phyloP scores from a whole-genome alignment of 2,113 vertebrate genomes.

The Macrotis lagotis region DNA sequence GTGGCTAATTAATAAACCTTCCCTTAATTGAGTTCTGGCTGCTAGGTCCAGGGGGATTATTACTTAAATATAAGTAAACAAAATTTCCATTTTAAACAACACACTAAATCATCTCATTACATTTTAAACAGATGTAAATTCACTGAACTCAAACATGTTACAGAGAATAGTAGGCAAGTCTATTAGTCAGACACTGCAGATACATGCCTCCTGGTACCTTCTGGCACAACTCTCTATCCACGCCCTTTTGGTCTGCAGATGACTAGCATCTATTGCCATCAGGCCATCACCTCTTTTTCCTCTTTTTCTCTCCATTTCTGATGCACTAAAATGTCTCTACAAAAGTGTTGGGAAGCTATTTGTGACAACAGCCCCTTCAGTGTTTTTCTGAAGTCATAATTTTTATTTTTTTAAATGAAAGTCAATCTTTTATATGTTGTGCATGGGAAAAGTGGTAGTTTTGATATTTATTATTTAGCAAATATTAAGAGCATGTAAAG shows the following conservation, averaged over 20 bases:
- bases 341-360: conserved; percentile 17
- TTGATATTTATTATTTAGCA: conserved; percentile 53
- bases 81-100: conserved; percentile 74
- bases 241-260: conserved; percentile 10
- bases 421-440: conserved; percentile 25
- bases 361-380: neutral
- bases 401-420: conserved; percentile 59
- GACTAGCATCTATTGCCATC: neutral
- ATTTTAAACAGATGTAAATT: conserved; percentile 62
- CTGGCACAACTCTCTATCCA: neutral
- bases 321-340: neutral
- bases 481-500: neutral
- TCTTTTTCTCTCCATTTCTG: conserved; percentile 36
- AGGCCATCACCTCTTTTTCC: neutral
- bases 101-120: conserved; percentile 60
- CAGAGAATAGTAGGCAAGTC: neutral
- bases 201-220: neutral
- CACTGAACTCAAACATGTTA: conserved; percentile 47
- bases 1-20: conserved; percentile 82
- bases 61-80: conserved; percentile 78
- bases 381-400: conserved; percentile 29
- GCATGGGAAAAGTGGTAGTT: conserved; percentile 28
- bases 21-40: conserved; percentile 80
- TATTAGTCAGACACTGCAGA: neutral
- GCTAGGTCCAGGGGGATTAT: conserved; percentile 76